Base-by-base conservation (phyloP, 2,113 vertebrate species). In the Dicerorhinus sumatrensis region DNA sequence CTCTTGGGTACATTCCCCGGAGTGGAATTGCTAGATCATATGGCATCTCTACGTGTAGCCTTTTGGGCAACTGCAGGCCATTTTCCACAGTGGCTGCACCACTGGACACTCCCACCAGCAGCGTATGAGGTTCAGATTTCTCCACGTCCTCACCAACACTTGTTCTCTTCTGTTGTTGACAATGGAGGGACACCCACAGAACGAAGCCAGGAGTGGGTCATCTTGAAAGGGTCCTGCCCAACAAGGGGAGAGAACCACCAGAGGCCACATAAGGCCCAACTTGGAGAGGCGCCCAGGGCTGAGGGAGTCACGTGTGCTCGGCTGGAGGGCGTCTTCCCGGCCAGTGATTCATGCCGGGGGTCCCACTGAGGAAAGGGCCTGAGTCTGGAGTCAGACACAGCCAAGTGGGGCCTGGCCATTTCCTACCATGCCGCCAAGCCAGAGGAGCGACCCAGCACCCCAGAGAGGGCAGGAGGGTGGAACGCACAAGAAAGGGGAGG, bases 231-330 rank as follows among this genome's bases (percentile, higher is more conserved):
- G 7, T 60, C 18, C 48, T 29, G 1, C 67, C 63, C 67, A 11
- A 0, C 3, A 65, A 33, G 33, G 29, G 6, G 29, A 56, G 23
- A 1, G 4, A 31, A 33, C 8, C 18, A 13, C 39, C 33, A 3
- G 14, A 8, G 27, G 18, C 67, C 23, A 17, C 10, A 0, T 3
- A 31, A 33, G 8, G 39, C 11, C 39, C 62, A 27, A 16, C 72
- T 2, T 33, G 16, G 48, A 67, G 48, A 77, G 36, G 16, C 31
- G 8, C 33, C 33, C 42, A 80, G 48, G 42, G 3, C 16, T 31
- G 60, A 27, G 62, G 33, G 3, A 14, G 51, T 10, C 69, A 3
- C 10, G 31, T 6, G 46, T 8, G 18, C 18, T 70, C 27, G 11
- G 60, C 79, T 65, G 48, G 8, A 31, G 12, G 17, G 12, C 9